Conservation (phyloP, 2,113 vertebrate species). For the Spea bombifrons region DNA sequence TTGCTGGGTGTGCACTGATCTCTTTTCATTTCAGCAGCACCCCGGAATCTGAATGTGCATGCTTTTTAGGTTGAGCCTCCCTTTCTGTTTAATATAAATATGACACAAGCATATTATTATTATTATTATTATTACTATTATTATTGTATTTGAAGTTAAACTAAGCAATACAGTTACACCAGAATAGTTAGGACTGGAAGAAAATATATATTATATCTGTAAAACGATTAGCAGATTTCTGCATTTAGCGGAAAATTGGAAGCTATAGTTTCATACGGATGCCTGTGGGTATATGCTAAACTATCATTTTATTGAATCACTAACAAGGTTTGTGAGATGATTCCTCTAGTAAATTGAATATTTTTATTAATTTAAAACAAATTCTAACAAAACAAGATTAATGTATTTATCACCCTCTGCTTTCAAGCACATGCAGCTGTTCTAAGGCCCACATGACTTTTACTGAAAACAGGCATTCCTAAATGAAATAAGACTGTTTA, state of each 20-base stretch:
- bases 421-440: background rate
- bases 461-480: no score
- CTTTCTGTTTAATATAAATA: no score
- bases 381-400: constrained; percentile 7
- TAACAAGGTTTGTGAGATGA: constrained; percentile 14
- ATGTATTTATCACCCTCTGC: background rate
- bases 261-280: background rate
- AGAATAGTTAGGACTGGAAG: background rate
- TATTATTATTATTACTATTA: no score
- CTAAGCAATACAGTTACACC: no score
- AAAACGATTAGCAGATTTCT: constrained; percentile 8
- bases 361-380: constrained; percentile 10
- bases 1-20: no score
- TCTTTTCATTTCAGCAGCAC: no score
- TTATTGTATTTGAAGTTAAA: no score
- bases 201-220: constrained; percentile 10
- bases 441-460: no score
- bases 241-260: background rate
- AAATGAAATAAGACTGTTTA: no score
- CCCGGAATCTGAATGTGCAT: no score
- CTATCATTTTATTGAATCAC: constrained; percentile 14
- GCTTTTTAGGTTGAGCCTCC: no score
- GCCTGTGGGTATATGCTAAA: constrained; percentile 11
- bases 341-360: constrained; percentile 11
- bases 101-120: no score